A percentile compares a stretch with the other conserved stretches of the same genome.
phyloP scores from a whole-genome alignment of 1,140 invertebrate genomes.

The Trinorchestia longiramus region DNA sequence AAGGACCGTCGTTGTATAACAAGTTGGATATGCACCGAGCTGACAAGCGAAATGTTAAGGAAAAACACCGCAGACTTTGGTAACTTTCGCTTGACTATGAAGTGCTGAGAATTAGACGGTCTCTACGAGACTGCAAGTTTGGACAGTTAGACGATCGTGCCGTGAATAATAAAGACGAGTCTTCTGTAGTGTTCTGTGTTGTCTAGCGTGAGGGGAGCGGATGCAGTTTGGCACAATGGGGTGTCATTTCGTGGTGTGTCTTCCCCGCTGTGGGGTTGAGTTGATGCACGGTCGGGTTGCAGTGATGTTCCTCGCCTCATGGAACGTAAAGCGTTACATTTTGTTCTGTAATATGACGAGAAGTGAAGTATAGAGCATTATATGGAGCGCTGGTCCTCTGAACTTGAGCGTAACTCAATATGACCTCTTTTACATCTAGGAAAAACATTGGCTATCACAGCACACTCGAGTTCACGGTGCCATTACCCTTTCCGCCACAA shows the following conservation, averaged over 20 bases:
- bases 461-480: neutral
- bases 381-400: neutral
- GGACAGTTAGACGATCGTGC: slow-evolving; percentile 20
- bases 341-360: neutral
- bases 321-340: neutral
- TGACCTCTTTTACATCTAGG: neutral
- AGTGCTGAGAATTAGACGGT: slow-evolving; percentile 10
- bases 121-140: slow-evolving; percentile 6
- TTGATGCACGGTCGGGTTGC: neutral
- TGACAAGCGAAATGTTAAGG: neutral
- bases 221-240: neutral
- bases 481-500: neutral
- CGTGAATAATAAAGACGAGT: slow-evolving; percentile 23
- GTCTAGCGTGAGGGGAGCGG: neutral
- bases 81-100: neutral
- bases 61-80: slow-evolving; percentile 16
- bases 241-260: neutral
- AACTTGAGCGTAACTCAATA: neutral
- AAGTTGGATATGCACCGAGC: slow-evolving; percentile 11
- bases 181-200: neutral
- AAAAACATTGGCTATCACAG: neutral
- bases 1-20: neutral
- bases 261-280: neutral
- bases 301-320: neutral
- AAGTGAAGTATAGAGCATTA: neutral